Evolutionary conservation across 2,797 vertebrate species (phyloP), one percentile per base, ranked within the genome.

Genomic region (Parotocinclus haroldoi): DNA sequence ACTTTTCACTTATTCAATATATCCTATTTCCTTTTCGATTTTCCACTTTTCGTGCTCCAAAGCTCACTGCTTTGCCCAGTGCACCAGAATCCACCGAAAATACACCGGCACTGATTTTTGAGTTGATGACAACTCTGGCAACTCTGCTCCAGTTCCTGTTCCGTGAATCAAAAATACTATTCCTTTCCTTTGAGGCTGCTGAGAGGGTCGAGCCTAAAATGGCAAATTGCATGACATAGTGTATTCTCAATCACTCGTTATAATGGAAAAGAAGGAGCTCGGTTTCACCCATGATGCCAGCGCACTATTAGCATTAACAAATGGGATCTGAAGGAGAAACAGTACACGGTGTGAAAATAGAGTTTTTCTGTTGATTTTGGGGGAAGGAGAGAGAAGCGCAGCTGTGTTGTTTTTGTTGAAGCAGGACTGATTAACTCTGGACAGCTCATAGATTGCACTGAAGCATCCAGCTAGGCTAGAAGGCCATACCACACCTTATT

Each of bases 171-270:
- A 68, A 55, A 52, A 66, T 53, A 70, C 67, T 63, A 69, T 75
- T 69, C 72, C 46, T 56, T 67, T 63, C 38, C 71, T 77, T 78
- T 78, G 60, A 79, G 73, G 73, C 44, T 36, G 60, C 68, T 18
- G 38, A 70, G 73, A 66, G 73, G 53, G 61, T 67, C 68, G 72
- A 69, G 67, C 61, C 53, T 58, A 55, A 70, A 64, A 58, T 37
- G 65, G 55, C 64, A 77, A 79, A 79, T 59, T 52, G 68, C 63
- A 65, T 63, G 72, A 76, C 38, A 27, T 27, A 27, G 2, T 27
- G 58, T 64, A 65, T 70, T 57, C 55, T 37, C 13, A 58, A 70
- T 80, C 46, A 58, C 10, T 66, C 17, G 13, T 27, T 14, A 45
- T 18, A 12, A 27, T 5, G 27, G 18, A 60, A 64, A 71, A 71